These are phyloP conservation scores for Drosophila stalkeri DNA, from an alignment of 2,888 invertebrate species.

Conservation along the genomic window DNA sequence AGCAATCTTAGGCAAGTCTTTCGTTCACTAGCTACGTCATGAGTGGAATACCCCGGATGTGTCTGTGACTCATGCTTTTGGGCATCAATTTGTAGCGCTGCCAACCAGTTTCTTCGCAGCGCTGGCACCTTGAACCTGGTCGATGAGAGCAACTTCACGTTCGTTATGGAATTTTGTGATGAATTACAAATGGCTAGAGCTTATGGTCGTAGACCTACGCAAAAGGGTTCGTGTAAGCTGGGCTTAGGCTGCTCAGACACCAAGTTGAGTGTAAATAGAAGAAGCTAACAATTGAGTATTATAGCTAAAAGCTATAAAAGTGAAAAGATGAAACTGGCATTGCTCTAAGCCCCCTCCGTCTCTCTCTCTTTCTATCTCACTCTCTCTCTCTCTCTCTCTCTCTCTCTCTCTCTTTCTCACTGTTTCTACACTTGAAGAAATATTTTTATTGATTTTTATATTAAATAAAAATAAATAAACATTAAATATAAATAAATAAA, in stretches of 20 bases:
- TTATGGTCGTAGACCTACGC: slow-evolving; percentile 34
- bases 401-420: too few species aligned
- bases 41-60: slow-evolving; percentile 72
- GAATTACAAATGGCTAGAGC: slow-evolving; percentile 45
- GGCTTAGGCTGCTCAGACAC: slow-evolving; percentile 8
- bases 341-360: too few species aligned
- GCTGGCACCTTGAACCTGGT: slow-evolving; percentile 53
- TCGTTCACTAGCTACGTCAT: slow-evolving; percentile 35
- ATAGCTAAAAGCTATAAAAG: neutral
- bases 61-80: slow-evolving; percentile 54
- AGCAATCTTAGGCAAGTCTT: slow-evolving; percentile 2
- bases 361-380: neutral
- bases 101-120: slow-evolving; percentile 43
- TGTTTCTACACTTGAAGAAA: neutral
- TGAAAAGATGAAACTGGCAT: neutral
- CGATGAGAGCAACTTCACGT: slow-evolving; percentile 22
- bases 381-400: neutral
- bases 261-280: slow-evolving; percentile 30
- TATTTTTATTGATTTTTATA: neutral
- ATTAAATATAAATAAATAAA: too few species aligned
- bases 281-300: neutral
- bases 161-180: slow-evolving; percentile 52
- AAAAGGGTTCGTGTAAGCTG: slow-evolving; percentile 14
- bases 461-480: too few species aligned
- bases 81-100: slow-evolving; percentile 29